Base-by-base conservation (phyloP, 2,888 invertebrate genomes). In the Drosophila leonis region DNA sequence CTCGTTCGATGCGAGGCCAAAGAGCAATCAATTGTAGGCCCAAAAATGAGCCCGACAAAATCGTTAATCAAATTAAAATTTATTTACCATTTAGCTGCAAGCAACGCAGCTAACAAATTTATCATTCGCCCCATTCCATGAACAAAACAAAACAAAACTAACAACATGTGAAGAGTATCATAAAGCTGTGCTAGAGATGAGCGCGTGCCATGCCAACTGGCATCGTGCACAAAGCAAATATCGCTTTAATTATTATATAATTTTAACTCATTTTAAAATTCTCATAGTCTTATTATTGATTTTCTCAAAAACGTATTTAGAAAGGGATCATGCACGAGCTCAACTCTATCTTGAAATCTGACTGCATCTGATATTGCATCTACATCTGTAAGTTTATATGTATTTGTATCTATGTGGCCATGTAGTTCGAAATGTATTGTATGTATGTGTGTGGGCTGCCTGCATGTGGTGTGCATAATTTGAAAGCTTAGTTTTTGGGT, bases 51-150 rank as follows among this genome's bases (percentile, higher is more conserved):
- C 55, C 63, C 39, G 46, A 48, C 46, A 70, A 72, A 83, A 86
- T 72, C 89, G 85, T 87, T 78, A 76, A 89, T 78, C 85, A 89
- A 89, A 89, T 80, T 78, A 75, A 80, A 87, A 89, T 84, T 76
- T 84, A 86, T 81, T 79, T 72, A 70, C 41, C 41, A 70, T 72
- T 72, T 68, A 67, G 51, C 39, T 64, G 67, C 69, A 48, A 63
- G 69, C 72, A 68, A 33, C 31, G 39, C 69, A 37, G 51, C 62
- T 46, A 62, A 42, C 65, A 75, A 81, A 87, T 82, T 81, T 81
- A 75, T 78, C 87, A 73, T 65, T 24, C 13, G n/a, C 29, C 59
- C 48, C 27, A n/a, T 13, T 6, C 33, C 37, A 9, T 4, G 20
- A 24, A 54, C 48, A 49, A 56, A 62, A 54, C 48, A 49, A 56